Base-by-base conservation (phyloP, 2,113 vertebrate genomes). In the Callorhinus ursinus region DNA sequence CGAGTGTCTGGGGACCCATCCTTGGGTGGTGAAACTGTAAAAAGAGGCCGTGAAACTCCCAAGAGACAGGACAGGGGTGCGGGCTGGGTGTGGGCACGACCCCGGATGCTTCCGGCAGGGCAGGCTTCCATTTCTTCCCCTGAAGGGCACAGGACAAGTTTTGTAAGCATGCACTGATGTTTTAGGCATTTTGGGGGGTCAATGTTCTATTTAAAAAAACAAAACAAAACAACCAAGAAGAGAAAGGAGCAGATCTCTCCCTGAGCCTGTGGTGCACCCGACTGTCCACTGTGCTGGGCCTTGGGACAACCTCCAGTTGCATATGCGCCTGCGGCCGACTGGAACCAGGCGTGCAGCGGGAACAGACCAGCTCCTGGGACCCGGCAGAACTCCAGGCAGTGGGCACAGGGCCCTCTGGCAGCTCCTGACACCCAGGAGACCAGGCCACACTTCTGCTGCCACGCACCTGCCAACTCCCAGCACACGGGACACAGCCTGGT, bases 81-180 rank as follows among this genome's bases (percentile, higher is more conserved):
- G 33, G 51, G 33, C 33, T 9, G 67, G 24, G n/a, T 1, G 85
- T 22, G 49, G 51, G 67, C 85, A 2, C 1, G 15, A 26, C 67
- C 2, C 42, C 0, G 3, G 4, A 2, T 5, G 49, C 1, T n/a
- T 21, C 14, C n/a, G 0, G 51, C 16, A 19, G 51, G 36, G 85
- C 16, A 57, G n/a, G 16, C 46, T 69, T 69, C 84, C 10, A 12
- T 26, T 26, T 69, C 63, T 86, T 36, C 63, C 33, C 49, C 15
- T 18, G 46, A 53, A 67, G 63, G 63, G 46, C 46, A 24, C 21
- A 16, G 14, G 46, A 26, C 22, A 69, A 9, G 46, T 69, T 36
- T 51, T 33, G 51, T 53, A 69, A 69, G n/a, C 46, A 14, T 16
- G 63, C 31, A 46, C 1, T 53, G 46, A 69, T 16, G 12, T 53